phyloP scores from a whole-genome alignment of 2,113 vertebrate genomes.

The Melanerpes aurifrons region DNA sequence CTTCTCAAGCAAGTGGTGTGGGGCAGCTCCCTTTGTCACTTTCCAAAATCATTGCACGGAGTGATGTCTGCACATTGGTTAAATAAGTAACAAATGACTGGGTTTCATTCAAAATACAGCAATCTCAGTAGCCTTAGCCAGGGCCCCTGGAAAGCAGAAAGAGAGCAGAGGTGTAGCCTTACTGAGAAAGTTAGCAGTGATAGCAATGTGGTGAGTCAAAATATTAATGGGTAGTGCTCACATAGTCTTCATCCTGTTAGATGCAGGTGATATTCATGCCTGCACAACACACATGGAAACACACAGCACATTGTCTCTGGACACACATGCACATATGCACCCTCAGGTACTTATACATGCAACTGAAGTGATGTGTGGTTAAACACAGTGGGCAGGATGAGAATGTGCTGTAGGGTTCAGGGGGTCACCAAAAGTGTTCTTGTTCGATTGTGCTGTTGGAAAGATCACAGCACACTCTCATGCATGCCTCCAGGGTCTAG shows the following conservation, averaged over 20 bases:
- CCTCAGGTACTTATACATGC: background rate
- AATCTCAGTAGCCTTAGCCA: background rate
- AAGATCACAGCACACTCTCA: background rate
- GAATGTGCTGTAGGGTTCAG: background rate
- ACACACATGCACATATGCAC: accelerated
- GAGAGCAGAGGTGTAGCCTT: background rate
- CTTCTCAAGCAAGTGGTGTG: accelerated
- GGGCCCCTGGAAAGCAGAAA: background rate
- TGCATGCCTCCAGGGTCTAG: background rate
- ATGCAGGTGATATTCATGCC: background rate
- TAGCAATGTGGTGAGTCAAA: background rate
- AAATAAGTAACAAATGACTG: background rate
- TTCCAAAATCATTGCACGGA: background rate
- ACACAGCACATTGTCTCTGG: background rate
- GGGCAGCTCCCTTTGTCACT: background rate
- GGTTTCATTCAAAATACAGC: background rate
- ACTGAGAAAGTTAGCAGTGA: background rate
- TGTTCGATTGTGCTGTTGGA: background rate
- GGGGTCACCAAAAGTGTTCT: background rate
- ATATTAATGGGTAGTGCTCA: background rate
- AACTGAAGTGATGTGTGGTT: background rate
- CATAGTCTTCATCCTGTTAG: background rate
- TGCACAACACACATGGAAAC: background rate
- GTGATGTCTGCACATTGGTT: background rate
- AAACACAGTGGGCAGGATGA: background rate